Percentiles rank a stretch among this genome's conserved stretches.
Conservation (phyloP, 2,113 vertebrate species). For the Pedetes capensis region DNA sequence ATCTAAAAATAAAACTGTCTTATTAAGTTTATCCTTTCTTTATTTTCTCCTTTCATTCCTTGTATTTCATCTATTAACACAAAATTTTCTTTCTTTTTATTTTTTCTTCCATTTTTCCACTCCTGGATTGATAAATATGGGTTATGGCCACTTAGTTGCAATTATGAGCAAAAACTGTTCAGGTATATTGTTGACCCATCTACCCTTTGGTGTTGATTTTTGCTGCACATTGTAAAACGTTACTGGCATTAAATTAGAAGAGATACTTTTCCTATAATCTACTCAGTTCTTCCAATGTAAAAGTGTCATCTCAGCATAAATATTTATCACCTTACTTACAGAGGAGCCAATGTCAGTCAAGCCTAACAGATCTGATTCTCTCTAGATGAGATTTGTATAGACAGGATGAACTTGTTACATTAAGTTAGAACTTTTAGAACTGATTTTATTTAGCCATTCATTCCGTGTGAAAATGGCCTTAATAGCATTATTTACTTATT, state of each 20-base stretch:
- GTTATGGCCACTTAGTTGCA: not conserved
- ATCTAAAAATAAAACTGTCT: not conserved
- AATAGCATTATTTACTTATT: slow-evolving; percentile 39
- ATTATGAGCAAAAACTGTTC: not conserved
- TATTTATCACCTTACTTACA: not conserved
- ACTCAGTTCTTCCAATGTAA: not conserved
- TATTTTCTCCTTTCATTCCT: not conserved
- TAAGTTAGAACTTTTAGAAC: not conserved
- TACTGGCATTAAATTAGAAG: slow-evolving; percentile 4
- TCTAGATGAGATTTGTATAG: slow-evolving; percentile 32
- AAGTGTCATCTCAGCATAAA: slow-evolving; percentile 13
- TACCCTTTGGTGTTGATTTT: not conserved
- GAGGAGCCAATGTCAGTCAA: slow-evolving; percentile 13
- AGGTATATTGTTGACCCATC: not conserved
- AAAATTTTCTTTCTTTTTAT: not conserved
- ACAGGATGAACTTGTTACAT: not conserved
- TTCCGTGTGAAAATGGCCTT: slow-evolving; percentile 25
- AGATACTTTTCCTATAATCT: not conserved
- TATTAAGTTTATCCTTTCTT: not conserved
- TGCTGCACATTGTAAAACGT: not conserved
- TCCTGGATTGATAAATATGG: not conserved
- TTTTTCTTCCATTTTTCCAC: not conserved
- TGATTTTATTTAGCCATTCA: slow-evolving; percentile 46
- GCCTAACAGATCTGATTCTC: not conserved
- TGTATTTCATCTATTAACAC: not conserved